These are phyloP conservation scores for Oryzias sinensis DNA, from an alignment of 2,797 vertebrate species.

Conservation along the genomic window DNA sequence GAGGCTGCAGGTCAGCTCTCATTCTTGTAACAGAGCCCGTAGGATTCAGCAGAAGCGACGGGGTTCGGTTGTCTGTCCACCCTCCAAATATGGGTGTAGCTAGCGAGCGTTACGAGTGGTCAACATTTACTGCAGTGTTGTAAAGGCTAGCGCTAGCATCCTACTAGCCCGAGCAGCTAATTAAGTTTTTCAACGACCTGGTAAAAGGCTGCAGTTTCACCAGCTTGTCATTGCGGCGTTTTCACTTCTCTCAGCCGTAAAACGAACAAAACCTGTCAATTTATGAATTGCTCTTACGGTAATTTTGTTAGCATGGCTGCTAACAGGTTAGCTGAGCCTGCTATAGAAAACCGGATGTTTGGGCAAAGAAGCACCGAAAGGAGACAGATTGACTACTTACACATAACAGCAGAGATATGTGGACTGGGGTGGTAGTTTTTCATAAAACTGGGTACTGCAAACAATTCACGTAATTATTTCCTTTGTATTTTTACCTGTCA, in stretches of 20 bases:
- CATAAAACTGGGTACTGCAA: constrained; percentile 29
- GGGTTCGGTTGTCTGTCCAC: constrained; percentile 45
- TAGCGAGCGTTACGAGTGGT: constrained; percentile 58
- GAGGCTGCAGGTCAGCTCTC: constrained; percentile 15
- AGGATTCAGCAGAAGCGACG: constrained; percentile 39
- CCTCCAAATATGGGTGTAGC: constrained; percentile 58
- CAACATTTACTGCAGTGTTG: constrained; percentile 45
- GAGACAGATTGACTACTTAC: constrained; percentile 7
- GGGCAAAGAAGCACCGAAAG: constrained; percentile 44
- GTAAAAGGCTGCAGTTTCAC: too few relatives aligned
- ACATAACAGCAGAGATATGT: not conserved
- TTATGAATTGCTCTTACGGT: constrained; percentile 28
- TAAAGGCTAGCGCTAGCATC: constrained; percentile 33
- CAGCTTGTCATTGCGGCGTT: not conserved
- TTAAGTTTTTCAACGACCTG: constrained; percentile 29
- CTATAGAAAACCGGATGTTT: constrained; percentile 77
- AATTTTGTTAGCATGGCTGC: constrained; percentile 58
- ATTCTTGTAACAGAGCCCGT: constrained; percentile 7
- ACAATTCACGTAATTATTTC: constrained; percentile 27
- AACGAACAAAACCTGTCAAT: constrained; percentile 5
- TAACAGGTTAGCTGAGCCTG: constrained; percentile 62
- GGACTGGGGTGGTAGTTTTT: not conserved
- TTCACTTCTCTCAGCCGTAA: not conserved
- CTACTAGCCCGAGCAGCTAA: constrained; percentile 6
- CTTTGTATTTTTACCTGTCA: constrained; percentile 86